These are phyloP conservation scores for Heliconius melpomene DNA, from an alignment of 1,140 invertebrate genomes.

Conservation along the genomic window DNA sequence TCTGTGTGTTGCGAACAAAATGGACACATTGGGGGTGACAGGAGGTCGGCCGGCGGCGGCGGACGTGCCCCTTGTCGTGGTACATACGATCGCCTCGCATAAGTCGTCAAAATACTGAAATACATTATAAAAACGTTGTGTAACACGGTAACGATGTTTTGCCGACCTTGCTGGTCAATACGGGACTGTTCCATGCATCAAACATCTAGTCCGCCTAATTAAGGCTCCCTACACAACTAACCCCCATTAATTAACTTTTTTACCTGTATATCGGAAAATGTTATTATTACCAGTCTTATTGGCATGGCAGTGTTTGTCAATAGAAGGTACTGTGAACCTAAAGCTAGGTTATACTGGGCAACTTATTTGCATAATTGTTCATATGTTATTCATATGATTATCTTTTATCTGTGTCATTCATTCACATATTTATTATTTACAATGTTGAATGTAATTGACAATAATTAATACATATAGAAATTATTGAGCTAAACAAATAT, in stretches of 20 bases:
- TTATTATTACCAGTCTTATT: slow-evolving; percentile 30
- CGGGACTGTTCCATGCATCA: slow-evolving; percentile 49
- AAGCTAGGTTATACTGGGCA: slow-evolving; percentile 9
- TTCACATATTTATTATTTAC: neutral
- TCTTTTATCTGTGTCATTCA: neutral
- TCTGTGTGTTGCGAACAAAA: slow-evolving; percentile 64
- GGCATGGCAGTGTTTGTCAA: slow-evolving; percentile 38
- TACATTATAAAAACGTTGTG: slow-evolving; percentile 62
- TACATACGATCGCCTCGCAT: slow-evolving; percentile 24
- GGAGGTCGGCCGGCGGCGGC: slow-evolving; percentile 56
- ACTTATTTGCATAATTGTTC: slow-evolving; percentile 1
- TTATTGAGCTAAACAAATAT: neutral
- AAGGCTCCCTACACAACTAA: neutral
- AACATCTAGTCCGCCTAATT: slow-evolving; percentile 25
- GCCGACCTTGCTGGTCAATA: slow-evolving; percentile 59
- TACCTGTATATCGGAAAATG: neutral
- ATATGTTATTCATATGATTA: neutral
- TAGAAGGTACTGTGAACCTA: slow-evolving; percentile 23
- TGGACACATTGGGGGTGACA: slow-evolving; percentile 68
- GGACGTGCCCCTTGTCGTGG: slow-evolving; percentile 49
- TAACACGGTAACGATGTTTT: slow-evolving; percentile 69
- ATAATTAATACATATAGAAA: neutral
- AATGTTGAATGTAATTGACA: neutral
- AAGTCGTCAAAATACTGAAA: slow-evolving; percentile 39
- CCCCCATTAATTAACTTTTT: neutral